These are phyloP conservation scores for Enteromius afrohamiltoni DNA, from an alignment of 2,797 vertebrate genomes.

Conservation along the genomic window DNA sequence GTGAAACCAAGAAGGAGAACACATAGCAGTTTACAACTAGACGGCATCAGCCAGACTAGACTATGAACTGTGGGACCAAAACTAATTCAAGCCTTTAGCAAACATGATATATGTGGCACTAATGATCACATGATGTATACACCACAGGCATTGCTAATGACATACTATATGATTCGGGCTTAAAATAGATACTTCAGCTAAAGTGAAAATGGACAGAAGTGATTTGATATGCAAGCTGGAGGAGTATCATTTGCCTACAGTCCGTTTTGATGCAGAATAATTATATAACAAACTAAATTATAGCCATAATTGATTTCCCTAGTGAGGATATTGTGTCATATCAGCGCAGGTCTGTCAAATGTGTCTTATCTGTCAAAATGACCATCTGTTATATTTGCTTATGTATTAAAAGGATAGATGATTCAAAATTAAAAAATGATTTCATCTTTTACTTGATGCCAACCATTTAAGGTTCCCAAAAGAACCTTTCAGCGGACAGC, in stretches of 20 bases:
- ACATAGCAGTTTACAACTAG: constrained; percentile 26
- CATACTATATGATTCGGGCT: background rate
- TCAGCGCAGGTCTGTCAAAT: constrained; percentile 5
- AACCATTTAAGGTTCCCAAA: background rate
- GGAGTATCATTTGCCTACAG: constrained; percentile 9
- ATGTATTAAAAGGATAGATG: background rate
- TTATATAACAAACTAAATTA: constrained; percentile 22
- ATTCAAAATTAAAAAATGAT: background rate
- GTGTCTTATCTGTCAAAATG: constrained; percentile 7
- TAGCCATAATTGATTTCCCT: constrained; percentile 24
- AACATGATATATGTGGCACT: constrained; percentile 4
- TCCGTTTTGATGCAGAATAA: constrained; percentile 25
- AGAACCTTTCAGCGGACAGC: background rate
- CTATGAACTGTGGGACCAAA: constrained; percentile 5
- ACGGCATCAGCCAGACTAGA: background rate
- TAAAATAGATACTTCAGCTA: constrained; percentile 1
- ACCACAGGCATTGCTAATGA: background rate
- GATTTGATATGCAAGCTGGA: background rate
- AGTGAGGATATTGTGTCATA: background rate
- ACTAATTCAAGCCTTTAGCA: background rate
- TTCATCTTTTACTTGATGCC: background rate
- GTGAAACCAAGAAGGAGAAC: constrained; percentile 39
- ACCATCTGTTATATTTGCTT: constrained; percentile 21
- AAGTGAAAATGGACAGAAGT: background rate
- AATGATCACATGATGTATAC: background rate